These are phyloP conservation scores for Copidosoma floridanum DNA, from an alignment of 1,140 invertebrate genomes.

Conservation along the genomic window DNA sequence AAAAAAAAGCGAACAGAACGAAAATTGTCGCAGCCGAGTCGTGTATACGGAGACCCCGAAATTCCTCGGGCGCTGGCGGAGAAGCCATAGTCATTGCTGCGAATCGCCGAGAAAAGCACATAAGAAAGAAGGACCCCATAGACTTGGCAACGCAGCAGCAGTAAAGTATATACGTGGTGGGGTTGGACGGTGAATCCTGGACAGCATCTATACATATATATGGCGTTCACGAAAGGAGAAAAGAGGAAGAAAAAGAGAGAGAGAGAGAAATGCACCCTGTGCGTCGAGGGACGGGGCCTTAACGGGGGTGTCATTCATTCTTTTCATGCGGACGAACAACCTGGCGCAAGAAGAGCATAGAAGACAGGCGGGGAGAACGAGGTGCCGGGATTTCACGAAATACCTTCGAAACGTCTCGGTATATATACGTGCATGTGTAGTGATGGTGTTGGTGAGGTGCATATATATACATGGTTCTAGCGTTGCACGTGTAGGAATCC, in stretches of 20 bases:
- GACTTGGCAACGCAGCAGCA: slow-evolving; percentile 38
- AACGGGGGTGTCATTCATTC: slow-evolving; percentile 39
- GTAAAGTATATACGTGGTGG: background rate
- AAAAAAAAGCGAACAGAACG: no score
- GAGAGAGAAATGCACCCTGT: slow-evolving; percentile 37
- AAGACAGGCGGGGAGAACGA: background rate
- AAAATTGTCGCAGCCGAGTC: no score
- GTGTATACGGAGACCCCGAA: no score
- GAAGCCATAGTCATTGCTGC: background rate
- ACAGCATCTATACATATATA: slow-evolving; percentile 36
- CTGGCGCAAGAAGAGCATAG: background rate
- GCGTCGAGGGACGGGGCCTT: no score
- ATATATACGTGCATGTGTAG: no score
- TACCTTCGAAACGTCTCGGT: no score
- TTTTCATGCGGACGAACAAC: no score
- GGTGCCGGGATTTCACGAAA: slow-evolving; percentile 12
- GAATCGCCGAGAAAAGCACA: background rate
- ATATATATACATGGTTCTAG: no score
- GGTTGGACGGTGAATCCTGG: background rate
- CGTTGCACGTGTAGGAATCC: no score
- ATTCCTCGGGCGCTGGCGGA: background rate
- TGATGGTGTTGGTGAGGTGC: no score
- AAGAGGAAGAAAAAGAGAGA: slow-evolving; percentile 17
- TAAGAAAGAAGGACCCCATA: slow-evolving; percentile 8
- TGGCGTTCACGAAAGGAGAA: slow-evolving; percentile 27